Evolutionary conservation across 2,113 vertebrate genomes (phyloP).

Genomic region (Leptobrachium leishanense): DNA sequence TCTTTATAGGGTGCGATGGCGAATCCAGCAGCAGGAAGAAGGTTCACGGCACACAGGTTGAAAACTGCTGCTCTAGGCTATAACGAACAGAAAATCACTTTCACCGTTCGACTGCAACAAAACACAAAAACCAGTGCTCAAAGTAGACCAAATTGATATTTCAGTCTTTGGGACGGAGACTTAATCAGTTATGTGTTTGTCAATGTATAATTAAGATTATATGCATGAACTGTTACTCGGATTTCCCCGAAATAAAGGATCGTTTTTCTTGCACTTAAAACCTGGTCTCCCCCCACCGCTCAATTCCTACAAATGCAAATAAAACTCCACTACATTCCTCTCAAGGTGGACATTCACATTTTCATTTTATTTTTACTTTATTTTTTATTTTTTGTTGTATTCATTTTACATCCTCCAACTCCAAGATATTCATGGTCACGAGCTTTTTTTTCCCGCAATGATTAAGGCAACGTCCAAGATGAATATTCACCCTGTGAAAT

Average conservation of each 20-base stretch:
- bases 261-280: too few relatives aligned
- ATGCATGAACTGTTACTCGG: not conserved
- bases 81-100: too few relatives aligned
- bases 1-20: too few relatives aligned
- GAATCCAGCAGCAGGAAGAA: too few relatives aligned
- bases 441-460: not conserved
- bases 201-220: conserved; percentile 1
- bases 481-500: not conserved
- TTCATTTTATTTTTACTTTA: too few relatives aligned
- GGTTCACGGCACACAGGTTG: too few relatives aligned
- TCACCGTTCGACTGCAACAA: not conserved
- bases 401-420: not conserved
- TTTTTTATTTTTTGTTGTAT: not conserved
- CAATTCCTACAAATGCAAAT: too few relatives aligned
- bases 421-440: not conserved
- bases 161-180: not conserved
- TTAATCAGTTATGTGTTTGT: not conserved
- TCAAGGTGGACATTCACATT: not conserved
- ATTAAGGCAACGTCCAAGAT: not conserved
- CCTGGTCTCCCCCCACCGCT: too few relatives aligned
- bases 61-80: too few relatives aligned
- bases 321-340: not conserved
- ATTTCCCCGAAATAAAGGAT: not conserved
- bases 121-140: not conserved
- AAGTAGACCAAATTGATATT: not conserved